phyloP scores from a whole-genome alignment of 2,888 invertebrate genomes.

The Yponomeuta cagnagella region DNA sequence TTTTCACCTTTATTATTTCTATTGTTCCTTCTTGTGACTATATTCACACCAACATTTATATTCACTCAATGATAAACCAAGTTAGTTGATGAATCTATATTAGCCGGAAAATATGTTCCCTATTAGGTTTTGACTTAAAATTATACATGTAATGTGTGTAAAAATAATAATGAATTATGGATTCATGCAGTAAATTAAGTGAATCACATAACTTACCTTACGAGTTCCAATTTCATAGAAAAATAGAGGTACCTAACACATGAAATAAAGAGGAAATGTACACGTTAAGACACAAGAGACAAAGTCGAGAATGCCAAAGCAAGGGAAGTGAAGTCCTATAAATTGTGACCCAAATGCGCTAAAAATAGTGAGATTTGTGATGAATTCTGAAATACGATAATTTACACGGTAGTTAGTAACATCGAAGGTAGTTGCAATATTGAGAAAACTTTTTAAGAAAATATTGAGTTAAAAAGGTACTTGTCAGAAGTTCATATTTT shows the following conservation, averaged over 20 bases:
- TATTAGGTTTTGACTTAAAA: too few relatives aligned
- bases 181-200: too few relatives aligned
- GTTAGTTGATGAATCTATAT: too few relatives aligned
- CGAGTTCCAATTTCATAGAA: neutral
- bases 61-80: too few relatives aligned
- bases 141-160: too few relatives aligned
- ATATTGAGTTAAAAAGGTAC: neutral
- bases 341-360: conserved; percentile 46
- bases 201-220: too few relatives aligned
- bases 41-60: too few relatives aligned
- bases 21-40: too few relatives aligned
- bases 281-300: neutral
- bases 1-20: too few relatives aligned
- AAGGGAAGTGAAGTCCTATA: conserved; percentile 24
- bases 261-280: neutral
- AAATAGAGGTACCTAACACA: neutral
- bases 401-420: conserved; percentile 30
- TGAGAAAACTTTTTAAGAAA: neutral
- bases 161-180: too few relatives aligned
- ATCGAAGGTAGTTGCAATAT: neutral
- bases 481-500: neutral
- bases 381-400: conserved; percentile 32
- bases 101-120: too few relatives aligned
- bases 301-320: conserved; percentile 1
- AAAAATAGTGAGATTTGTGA: conserved; percentile 24